These are phyloP conservation scores for Anser cygnoides DNA, from an alignment of 2,113 vertebrate species.

Conservation along the genomic window DNA sequence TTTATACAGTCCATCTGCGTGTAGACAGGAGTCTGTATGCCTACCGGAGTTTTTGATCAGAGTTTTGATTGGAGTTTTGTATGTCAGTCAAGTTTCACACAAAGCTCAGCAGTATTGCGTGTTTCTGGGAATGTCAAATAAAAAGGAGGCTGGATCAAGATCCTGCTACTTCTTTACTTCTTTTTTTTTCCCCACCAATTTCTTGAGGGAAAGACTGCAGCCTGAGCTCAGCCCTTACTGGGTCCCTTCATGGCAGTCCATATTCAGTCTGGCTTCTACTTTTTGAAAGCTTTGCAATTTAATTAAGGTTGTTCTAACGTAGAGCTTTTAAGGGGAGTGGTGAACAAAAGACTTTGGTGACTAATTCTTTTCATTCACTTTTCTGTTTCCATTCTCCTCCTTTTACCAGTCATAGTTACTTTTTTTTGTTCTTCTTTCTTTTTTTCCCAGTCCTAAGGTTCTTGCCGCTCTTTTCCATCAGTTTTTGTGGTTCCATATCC, in stretches of 20 bases:
- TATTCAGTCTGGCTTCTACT: not conserved
- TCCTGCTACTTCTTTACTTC: not conserved
- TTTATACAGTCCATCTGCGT: not conserved
- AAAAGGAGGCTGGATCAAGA: not conserved
- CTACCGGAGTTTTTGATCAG: not conserved
- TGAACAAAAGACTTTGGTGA: not conserved
- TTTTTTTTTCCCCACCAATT: not conserved
- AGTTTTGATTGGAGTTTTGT: not conserved
- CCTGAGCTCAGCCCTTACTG: not conserved
- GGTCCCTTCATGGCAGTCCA: not conserved
- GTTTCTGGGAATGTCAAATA: not conserved
- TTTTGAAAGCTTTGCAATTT: not conserved
- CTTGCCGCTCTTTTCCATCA: not conserved
- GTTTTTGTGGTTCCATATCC: not conserved
- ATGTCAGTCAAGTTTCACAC: not conserved
- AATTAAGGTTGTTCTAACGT: not conserved
- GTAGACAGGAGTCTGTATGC: not conserved
- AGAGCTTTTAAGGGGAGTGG: not conserved
- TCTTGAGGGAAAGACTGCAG: not conserved
- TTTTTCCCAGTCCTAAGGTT: not conserved
- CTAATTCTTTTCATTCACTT: not conserved
- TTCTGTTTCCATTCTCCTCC: not conserved
- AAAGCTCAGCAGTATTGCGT: not conserved
- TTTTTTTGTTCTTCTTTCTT: not conserved
- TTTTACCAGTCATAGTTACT: not conserved